Conservation (phyloP, 2,797 vertebrate species). For the Zenarchopterus dispar region DNA sequence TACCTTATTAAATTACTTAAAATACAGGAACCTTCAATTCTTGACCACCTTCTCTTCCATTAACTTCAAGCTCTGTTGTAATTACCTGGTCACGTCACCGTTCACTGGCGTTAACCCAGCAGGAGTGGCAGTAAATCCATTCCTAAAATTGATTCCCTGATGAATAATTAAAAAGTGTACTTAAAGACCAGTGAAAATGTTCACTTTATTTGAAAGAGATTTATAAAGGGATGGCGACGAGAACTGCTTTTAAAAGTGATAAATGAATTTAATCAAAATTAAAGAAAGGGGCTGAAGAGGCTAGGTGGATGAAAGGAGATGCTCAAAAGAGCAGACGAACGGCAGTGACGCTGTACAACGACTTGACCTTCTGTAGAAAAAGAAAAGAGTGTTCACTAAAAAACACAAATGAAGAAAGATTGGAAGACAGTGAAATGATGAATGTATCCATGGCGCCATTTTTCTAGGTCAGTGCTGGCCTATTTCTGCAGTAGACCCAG, state of each 20-base stretch:
- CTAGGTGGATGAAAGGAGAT: constrained; percentile 27
- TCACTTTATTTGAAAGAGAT: constrained; percentile 24
- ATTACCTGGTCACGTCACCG: constrained; percentile 29
- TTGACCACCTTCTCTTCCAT: constrained; percentile 33
- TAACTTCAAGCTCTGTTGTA: constrained; percentile 20
- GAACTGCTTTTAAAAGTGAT: constrained; percentile 28
- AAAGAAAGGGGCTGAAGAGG: constrained; percentile 20
- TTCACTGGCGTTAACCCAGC: constrained; percentile 39
- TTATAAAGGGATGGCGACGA: constrained; percentile 5
- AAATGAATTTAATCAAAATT: constrained; percentile 36
- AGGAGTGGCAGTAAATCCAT: constrained; percentile 35
- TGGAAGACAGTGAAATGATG: constrained; percentile 25
- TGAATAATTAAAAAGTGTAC: constrained; percentile 20
- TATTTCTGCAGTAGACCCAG: constrained; percentile 20
- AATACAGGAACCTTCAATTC: constrained; percentile 10
- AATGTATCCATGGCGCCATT: constrained; percentile 37
- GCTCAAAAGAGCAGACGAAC: constrained; percentile 31
- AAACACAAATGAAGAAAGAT: constrained; percentile 29
- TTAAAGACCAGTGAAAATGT: constrained; percentile 11
- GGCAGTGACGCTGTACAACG: constrained; percentile 41
- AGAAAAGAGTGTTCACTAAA: constrained; percentile 13
- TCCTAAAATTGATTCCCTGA: constrained; percentile 1
- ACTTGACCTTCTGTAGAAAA: constrained; percentile 36
- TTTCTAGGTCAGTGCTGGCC: constrained; percentile 43
- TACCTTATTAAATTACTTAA: constrained; percentile 9